phyloP scores from a whole-genome alignment of 2,888 invertebrate genomes.

The Lithosia quadra region DNA sequence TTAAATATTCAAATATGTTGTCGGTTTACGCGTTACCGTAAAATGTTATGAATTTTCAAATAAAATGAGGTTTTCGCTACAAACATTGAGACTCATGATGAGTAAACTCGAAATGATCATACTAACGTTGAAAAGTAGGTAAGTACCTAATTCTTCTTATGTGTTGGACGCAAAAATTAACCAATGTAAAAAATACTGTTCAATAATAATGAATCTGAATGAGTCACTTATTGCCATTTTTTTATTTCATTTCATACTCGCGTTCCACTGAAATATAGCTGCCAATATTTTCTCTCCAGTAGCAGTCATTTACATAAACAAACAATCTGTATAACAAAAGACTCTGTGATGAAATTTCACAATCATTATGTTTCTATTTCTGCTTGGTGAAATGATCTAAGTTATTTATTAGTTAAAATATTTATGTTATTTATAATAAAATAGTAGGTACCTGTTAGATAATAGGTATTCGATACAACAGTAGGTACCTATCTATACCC shows the following conservation, averaged over 20 bases:
- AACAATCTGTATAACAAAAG: slow-evolving; percentile 7
- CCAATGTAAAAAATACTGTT: too few relatives aligned
- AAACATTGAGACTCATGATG: too few relatives aligned
- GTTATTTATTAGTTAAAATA: not conserved
- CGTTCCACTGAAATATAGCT: slow-evolving; percentile 3
- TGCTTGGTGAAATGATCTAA: not conserved
- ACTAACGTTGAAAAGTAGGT: too few relatives aligned
- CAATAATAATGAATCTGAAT: too few relatives aligned
- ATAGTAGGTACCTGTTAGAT: too few relatives aligned
- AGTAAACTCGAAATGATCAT: too few relatives aligned
- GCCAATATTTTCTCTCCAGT: slow-evolving; percentile 1
- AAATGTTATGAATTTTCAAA: not conserved
- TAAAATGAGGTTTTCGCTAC: not conserved
- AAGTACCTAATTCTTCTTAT: too few relatives aligned
- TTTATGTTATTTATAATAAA: not conserved
- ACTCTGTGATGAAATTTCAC: slow-evolving; percentile 5
- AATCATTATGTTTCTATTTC: not conserved
- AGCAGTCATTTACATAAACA: slow-evolving; percentile 3
- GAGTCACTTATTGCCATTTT: not conserved
- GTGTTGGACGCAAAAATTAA: too few relatives aligned
- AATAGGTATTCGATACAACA: too few relatives aligned
- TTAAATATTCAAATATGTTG: slow-evolving; percentile 40
- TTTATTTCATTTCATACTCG: slow-evolving; percentile 1
- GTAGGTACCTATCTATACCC: too few relatives aligned
- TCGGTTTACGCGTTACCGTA: slow-evolving; percentile 9